Evolutionary conservation across 2,888 invertebrate genomes (phyloP).

Genomic region (Ormyrus labotus): DNA sequence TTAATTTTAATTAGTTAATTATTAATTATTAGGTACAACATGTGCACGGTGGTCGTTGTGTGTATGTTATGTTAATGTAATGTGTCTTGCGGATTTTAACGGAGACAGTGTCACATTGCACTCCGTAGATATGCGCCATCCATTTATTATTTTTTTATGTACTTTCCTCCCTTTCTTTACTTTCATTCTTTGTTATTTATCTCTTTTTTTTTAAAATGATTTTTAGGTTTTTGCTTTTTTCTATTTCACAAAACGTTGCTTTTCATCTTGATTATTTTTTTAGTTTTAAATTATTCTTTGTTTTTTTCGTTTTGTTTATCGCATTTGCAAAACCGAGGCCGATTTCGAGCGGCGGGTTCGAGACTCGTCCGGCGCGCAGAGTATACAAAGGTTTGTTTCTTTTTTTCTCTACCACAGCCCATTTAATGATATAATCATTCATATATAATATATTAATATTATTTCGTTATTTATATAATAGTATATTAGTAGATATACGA

Average conservation of each 20-base stretch:
- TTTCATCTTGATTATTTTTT: conserved; percentile 18
- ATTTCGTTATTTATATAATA: conserved; percentile 51
- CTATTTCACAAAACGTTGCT: conserved; percentile 15
- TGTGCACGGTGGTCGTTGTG: conserved; percentile 72
- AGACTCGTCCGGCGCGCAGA: conserved; percentile 60
- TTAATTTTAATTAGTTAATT: conserved; percentile 51
- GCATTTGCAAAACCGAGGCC: conserved; percentile 29
- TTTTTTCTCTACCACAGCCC: conserved; percentile 72
- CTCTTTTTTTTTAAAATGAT: conserved; percentile 6
- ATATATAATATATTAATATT: conserved; percentile 62
- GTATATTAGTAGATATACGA: conserved; percentile 53
- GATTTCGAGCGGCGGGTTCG: conserved; percentile 37
- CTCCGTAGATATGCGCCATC: conserved; percentile 59
- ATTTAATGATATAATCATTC: conserved; percentile 65
- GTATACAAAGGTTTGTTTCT: conserved; percentile 68
- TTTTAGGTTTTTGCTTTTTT: conserved; percentile 14
- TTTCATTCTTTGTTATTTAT: conserved; percentile 38
- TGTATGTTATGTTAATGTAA: conserved; percentile 38
- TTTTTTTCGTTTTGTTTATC: conserved; percentile 12
- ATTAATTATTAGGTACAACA: conserved; percentile 71
- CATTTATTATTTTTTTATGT: conserved; percentile 23
- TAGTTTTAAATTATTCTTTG: conserved; percentile 14
- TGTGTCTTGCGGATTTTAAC: conserved; percentile 36
- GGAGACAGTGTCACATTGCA: conserved; percentile 47
- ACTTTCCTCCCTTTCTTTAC: conserved; percentile 36